A percentile compares a stretch with the other conserved stretches of the same genome.
Evolutionary conservation across 1,140 invertebrate genomes (phyloP).

Genomic region (Caenorhabditis tropicalis): DNA sequence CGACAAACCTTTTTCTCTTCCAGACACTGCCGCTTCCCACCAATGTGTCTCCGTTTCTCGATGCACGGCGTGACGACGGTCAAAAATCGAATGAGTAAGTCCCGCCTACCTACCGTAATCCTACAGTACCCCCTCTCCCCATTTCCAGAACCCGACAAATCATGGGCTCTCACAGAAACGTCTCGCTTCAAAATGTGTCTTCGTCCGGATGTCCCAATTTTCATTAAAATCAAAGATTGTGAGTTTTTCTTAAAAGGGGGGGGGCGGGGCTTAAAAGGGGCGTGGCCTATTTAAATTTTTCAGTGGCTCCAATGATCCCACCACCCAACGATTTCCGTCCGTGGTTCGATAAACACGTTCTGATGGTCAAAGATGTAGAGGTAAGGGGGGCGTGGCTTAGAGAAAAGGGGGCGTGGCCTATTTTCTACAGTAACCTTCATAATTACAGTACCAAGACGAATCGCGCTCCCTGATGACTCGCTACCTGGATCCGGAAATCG

Average conservation of each 20-base stretch:
- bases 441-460: slow-evolving; percentile 7
- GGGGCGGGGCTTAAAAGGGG: no score
- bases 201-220: background rate
- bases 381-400: background rate
- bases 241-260: no score
- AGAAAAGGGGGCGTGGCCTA: no score
- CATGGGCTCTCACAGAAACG: background rate
- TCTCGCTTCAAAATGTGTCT: slow-evolving; percentile 21
- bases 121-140: background rate
- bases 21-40: slow-evolving; percentile 9
- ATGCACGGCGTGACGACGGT: background rate
- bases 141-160: background rate
- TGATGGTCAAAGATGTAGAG: background rate
- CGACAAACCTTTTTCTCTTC: background rate
- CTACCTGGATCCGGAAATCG: background rate
- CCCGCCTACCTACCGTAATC: no score
- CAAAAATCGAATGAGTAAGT: background rate
- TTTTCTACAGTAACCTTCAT: background rate
- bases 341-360: background rate
- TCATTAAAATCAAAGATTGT: slow-evolving; percentile 7
- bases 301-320: background rate
- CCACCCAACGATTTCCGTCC: background rate
- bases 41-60: background rate
- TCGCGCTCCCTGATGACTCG: background rate
- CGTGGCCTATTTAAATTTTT: no score